phyloP scores from a whole-genome alignment of 2,797 vertebrate species.

The Arnoldichthys spilopterus region DNA sequence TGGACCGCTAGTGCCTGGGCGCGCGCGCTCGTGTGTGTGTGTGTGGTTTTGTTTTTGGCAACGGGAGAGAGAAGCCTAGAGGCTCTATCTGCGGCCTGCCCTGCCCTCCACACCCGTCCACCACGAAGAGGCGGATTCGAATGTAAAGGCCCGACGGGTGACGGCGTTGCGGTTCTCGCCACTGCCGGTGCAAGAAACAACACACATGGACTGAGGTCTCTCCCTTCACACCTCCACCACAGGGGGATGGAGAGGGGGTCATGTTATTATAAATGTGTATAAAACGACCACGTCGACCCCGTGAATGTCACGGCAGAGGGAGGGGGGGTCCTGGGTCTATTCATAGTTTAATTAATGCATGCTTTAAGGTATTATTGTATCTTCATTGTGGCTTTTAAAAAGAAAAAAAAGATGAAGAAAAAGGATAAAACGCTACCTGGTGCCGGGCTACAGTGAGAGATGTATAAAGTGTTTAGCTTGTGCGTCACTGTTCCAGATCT shows the following conservation, averaged over 20 bases:
- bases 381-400: slow-evolving; percentile 65
- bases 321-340: slow-evolving; percentile 39
- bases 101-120: slow-evolving; percentile 41
- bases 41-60: neutral
- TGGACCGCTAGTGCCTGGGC: slow-evolving; percentile 81
- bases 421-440: slow-evolving; percentile 33
- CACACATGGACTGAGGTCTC: slow-evolving; percentile 48
- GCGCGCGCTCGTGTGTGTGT: neutral
- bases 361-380: slow-evolving; percentile 65
- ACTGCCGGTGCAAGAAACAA: slow-evolving; percentile 51
- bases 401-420: slow-evolving; percentile 10
- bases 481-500: slow-evolving; percentile 61
- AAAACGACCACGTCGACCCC: slow-evolving; percentile 58
- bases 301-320: slow-evolving; percentile 59
- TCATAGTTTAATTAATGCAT: slow-evolving; percentile 67
- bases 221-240: slow-evolving; percentile 49
- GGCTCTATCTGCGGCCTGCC: slow-evolving; percentile 48
- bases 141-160: slow-evolving; percentile 53
- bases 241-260: slow-evolving; percentile 33
- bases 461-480: slow-evolving; percentile 60
- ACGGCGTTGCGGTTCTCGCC: slow-evolving; percentile 42
- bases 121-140: slow-evolving; percentile 48
- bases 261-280: slow-evolving; percentile 61
- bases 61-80: slow-evolving; percentile 10
- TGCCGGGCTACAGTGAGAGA: slow-evolving; percentile 57